phyloP scores from a whole-genome alignment of 1,140 invertebrate species.

The Brachionus asplanchnoidis region DNA sequence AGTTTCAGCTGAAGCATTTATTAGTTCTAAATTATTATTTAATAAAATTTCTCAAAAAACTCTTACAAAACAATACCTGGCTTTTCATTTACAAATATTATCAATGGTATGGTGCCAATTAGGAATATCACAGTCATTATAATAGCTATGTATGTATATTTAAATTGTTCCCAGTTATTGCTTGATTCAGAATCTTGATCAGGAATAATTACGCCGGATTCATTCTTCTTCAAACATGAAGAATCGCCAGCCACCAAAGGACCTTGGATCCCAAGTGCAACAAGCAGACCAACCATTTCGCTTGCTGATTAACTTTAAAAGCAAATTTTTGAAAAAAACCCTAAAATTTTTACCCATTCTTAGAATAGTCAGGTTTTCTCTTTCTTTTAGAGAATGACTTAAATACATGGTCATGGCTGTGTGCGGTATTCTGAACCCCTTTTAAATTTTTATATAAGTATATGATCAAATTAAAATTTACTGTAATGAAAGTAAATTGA shows the following conservation, averaged over 20 bases:
- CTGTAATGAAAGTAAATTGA: constrained; percentile 12
- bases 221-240: not conserved
- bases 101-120: not conserved
- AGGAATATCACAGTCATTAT: constrained; percentile 31
- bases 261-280: constrained; percentile 30
- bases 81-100: constrained; percentile 33
- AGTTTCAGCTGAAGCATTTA: not conserved
- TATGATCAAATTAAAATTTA: not conserved
- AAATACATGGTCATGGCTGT: constrained; percentile 37
- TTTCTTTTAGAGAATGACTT: constrained; percentile 5
- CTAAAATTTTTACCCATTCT: not conserved
- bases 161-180: not conserved
- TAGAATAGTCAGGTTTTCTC: not conserved
- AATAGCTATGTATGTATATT: constrained; percentile 17
- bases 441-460: not conserved
- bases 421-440: constrained; percentile 38
- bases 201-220: not conserved
- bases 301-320: not conserved
- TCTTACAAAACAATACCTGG: not conserved
- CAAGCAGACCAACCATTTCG: constrained; percentile 35
- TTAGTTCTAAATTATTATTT: not conserved
- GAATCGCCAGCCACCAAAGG: not conserved
- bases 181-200: not conserved
- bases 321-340: not conserved
- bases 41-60: not conserved